A percentile compares a stretch with the other conserved stretches of the same genome.
Evolutionary conservation across 2,888 invertebrate species (phyloP).

Genomic region (Dicyrtoma fusca): DNA sequence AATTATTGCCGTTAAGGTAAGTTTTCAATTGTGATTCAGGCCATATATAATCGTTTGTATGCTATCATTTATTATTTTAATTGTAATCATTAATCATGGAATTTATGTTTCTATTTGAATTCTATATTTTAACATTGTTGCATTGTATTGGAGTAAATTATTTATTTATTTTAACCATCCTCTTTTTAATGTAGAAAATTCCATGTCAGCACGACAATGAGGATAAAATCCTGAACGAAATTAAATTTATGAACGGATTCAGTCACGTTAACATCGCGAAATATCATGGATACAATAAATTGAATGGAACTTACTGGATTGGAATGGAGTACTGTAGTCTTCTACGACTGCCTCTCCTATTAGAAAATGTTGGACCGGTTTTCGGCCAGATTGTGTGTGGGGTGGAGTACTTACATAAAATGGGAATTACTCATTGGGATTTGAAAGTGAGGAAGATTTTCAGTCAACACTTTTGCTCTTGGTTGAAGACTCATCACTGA

Average conservation of each 20-base stretch:
- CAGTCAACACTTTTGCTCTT: background rate
- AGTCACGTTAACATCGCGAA: slow-evolving; percentile 51
- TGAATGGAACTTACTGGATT: slow-evolving; percentile 38
- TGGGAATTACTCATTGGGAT: slow-evolving; percentile 54
- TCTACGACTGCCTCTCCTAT: slow-evolving; percentile 41
- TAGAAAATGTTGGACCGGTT: slow-evolving; percentile 45
- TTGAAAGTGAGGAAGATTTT: slow-evolving; percentile 45
- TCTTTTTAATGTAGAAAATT: slow-evolving; percentile 48
- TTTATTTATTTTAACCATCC: background rate
- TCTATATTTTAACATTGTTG: no score
- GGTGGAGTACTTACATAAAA: slow-evolving; percentile 53
- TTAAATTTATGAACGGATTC: slow-evolving; percentile 51
- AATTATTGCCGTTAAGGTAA: slow-evolving; percentile 51
- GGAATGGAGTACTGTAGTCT: slow-evolving; percentile 45
- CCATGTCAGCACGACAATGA: slow-evolving; percentile 47
- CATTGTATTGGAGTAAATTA: no score
- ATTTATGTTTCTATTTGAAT: no score
- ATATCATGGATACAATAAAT: slow-evolving; percentile 46
- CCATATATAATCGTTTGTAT: background rate
- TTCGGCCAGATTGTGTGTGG: slow-evolving; percentile 53
- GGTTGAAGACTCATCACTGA: background rate
- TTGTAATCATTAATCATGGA: no score
- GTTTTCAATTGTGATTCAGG: no score
- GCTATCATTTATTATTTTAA: background rate
- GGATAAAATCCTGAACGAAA: slow-evolving; percentile 48